Conservation (phyloP, 1,140 invertebrate species). For the Drosophila bipectinata region DNA sequence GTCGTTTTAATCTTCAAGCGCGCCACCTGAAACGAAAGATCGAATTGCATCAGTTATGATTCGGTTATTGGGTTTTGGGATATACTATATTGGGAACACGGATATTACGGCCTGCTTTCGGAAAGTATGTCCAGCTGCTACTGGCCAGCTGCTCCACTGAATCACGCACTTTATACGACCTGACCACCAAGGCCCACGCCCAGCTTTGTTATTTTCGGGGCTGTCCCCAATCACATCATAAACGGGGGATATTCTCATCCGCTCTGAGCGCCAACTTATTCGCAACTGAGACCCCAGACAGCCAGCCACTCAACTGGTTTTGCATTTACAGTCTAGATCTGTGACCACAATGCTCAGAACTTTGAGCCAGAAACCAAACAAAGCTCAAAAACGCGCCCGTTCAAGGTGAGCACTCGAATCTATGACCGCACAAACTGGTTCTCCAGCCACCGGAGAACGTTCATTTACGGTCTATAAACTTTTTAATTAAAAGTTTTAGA, state of each 20-base stretch:
- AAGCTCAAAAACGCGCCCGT: conserved; percentile 23
- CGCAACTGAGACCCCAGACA: conserved; percentile 39
- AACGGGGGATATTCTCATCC: conserved; percentile 33
- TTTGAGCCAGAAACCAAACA: conserved; percentile 25
- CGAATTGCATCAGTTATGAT: conserved; percentile 10
- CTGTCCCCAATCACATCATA: conserved; percentile 48
- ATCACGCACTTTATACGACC: conserved; percentile 67
- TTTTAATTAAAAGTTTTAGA: conserved; percentile 23
- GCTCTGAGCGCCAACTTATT: conserved; percentile 51
- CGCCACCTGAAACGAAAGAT: conserved; percentile 60
- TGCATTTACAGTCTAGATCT: conserved; percentile 43
- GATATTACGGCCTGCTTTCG: conserved; percentile 35
- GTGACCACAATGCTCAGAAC: conserved; percentile 17
- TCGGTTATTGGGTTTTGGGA: neutral
- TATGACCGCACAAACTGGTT: conserved; percentile 48
- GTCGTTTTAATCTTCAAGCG: conserved; percentile 46
- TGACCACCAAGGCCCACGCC: conserved; percentile 17
- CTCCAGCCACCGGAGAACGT: conserved; percentile 19
- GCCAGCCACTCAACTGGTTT: conserved; percentile 37
- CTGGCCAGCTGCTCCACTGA: conserved; percentile 37
- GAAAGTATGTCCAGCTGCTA: conserved; percentile 37
- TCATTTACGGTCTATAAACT: conserved; percentile 13
- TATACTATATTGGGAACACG: neutral
- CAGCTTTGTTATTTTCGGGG: conserved; percentile 61
- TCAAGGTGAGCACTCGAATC: conserved; percentile 36